Conservation (phyloP, 1,140 invertebrate genomes). For the Sycobia sp. region DNA sequence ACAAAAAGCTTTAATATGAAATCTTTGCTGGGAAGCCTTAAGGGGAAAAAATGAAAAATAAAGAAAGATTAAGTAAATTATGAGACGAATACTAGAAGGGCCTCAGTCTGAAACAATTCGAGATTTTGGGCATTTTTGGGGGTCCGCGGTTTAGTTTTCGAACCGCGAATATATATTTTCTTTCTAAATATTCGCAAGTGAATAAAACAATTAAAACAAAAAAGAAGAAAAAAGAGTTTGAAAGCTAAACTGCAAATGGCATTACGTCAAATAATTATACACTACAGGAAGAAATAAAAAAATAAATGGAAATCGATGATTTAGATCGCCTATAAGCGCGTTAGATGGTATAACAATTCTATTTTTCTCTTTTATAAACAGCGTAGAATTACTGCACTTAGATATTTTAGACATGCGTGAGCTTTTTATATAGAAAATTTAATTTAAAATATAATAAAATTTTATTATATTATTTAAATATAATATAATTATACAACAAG, state of each 20-base stretch:
- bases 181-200: slow-evolving; percentile 9
- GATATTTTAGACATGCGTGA: slow-evolving; percentile 42
- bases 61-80: slow-evolving; percentile 3
- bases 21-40: slow-evolving; percentile 1
- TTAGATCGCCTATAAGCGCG: slow-evolving; percentile 30
- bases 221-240: slow-evolving; percentile 19
- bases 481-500: slow-evolving; percentile 20
- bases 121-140: not conserved
- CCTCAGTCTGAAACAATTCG: not conserved
- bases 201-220: slow-evolving; percentile 30
- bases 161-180: slow-evolving; percentile 27
- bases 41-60: not conserved
- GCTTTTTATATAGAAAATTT: slow-evolving; percentile 49
- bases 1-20: slow-evolving; percentile 2
- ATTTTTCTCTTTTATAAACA: slow-evolving; percentile 43
- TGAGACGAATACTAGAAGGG: not conserved
- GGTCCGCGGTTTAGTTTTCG: slow-evolving; percentile 18
- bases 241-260: slow-evolving; percentile 24
- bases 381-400: slow-evolving; percentile 38
- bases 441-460: too few species aligned
- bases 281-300: slow-evolving; percentile 7
- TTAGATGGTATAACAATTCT: slow-evolving; percentile 42
- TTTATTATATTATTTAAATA: slow-evolving; percentile 49
- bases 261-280: slow-evolving; percentile 2
- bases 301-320: slow-evolving; percentile 20